Evolutionary conservation across 64 coral and sea anemone genomes (phyloP).

Genomic region (Montipora sp.): DNA sequence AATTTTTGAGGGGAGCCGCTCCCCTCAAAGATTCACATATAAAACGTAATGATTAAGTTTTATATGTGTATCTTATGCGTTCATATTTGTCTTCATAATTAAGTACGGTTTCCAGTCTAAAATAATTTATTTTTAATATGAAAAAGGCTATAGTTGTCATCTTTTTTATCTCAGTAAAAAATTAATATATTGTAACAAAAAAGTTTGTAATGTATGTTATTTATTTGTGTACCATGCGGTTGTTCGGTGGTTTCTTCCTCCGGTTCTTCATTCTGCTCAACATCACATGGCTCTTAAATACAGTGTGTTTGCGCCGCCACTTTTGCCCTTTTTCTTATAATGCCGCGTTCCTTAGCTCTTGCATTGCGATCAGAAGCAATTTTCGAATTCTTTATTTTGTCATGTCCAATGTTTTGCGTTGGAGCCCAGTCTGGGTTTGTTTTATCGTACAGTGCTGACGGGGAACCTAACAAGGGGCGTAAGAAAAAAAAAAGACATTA

Average conservation of each 20-base stretch:
- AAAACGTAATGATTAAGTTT: neutral
- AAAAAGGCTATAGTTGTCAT: neutral
- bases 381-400: slow-evolving; percentile 42
- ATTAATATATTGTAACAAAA: neutral
- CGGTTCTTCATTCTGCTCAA: slow-evolving; percentile 19
- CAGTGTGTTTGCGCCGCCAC: slow-evolving; percentile 14
- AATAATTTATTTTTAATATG: neutral
- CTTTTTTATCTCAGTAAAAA: neutral
- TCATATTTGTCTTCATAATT: neutral
- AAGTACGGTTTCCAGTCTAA: neutral
- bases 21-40: neutral
- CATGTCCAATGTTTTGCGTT: slow-evolving; percentile 55
- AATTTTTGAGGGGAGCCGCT: neutral
- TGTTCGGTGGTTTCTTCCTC: neutral
- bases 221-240: neutral
- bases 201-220: neutral
- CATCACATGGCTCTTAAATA: neutral
- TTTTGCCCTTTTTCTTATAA: slow-evolving; percentile 45
- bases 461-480: slow-evolving; percentile 34
- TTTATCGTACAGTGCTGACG: slow-evolving; percentile 50
- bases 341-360: slow-evolving; percentile 30
- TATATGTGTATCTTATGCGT: neutral
- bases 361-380: neutral
- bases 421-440: slow-evolving; percentile 62
- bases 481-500: neutral